These are phyloP conservation scores for Plotosus lineatus DNA, from an alignment of 2,113 vertebrate genomes.

Conservation along the genomic window DNA sequence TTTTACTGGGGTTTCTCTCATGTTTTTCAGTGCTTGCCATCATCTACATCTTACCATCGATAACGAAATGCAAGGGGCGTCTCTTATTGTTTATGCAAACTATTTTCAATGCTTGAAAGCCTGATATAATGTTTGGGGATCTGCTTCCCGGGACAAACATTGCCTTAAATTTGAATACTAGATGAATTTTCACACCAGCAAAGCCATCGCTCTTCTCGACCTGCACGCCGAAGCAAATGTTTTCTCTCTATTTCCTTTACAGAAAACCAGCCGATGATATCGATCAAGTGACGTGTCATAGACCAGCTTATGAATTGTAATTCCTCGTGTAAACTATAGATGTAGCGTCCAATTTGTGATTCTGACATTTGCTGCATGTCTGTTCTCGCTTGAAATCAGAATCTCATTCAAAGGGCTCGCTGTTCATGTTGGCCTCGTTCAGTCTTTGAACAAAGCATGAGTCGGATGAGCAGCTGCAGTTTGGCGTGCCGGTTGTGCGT, in stretches of 20 bases:
- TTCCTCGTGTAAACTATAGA: neutral
- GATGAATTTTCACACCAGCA: constrained; percentile 45
- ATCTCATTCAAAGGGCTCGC: constrained; percentile 3
- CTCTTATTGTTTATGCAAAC: constrained; percentile 21
- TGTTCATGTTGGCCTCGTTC: constrained; percentile 16
- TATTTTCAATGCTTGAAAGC: constrained; percentile 17
- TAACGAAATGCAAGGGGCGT: constrained; percentile 18
- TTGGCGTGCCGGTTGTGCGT: constrained; percentile 15
- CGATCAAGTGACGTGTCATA: constrained; percentile 34
- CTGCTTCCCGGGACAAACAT: constrained; percentile 26
- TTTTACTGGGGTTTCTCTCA: constrained; percentile 7
- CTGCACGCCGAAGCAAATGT: constrained; percentile 32
- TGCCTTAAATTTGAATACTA: constrained; percentile 43
- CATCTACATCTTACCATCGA: neutral
- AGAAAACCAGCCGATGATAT: constrained; percentile 40
- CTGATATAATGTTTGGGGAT: constrained; percentile 25
- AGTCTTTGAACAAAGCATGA: constrained; percentile 19
- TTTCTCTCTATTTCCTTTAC: constrained; percentile 22
- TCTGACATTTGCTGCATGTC: neutral
- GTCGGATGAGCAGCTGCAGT: neutral
- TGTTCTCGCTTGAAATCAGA: neutral
- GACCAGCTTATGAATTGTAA: constrained; percentile 18
- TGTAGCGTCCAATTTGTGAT: neutral
- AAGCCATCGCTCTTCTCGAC: neutral
- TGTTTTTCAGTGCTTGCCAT: neutral